Evolutionary conservation across 1,140 invertebrate species (phyloP), one percentile per base, ranked within the genome.

Genomic region (Arctopsyche grandis): DNA sequence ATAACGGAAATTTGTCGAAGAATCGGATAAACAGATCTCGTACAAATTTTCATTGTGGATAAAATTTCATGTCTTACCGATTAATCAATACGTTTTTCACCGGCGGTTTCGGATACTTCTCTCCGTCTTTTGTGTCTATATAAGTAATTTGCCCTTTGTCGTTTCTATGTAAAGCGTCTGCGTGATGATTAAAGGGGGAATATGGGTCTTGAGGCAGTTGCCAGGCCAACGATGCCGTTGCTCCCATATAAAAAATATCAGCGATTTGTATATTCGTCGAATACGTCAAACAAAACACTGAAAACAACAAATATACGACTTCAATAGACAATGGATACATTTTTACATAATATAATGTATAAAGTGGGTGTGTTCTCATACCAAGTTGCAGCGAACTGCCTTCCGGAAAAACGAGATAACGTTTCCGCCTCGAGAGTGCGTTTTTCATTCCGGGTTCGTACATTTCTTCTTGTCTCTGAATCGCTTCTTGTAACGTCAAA

Each of bases 321-420:
- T 26, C 14, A 66, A 66, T 66, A 12, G 5, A 66, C 26, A 60
- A 10, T 19, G 21, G 9, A 9, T 19, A 52, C 12, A 60, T 19
- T 71, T 19, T 24, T 29, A 26, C 14, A 69, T 16, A 29, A 44
- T 19, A 66, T 66, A 24, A 19, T 66, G 12, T 66, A 66, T 22
- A 38, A 7, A 66, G 1, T 43, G 26, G 5, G 21, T 52, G 26
- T 14, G 12, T 26, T 22, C 16, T 7, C 91, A 91, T 84, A 94
- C 93, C 87, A 87, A 94, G 86, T 86, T 92, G 91, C 81, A 94
- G 91, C 75, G 93, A 94, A 81, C 93, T 94, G 69, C 94, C 93
- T 87, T 94, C 93, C 0, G 93, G 93, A 86, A 94, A 95, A 79
- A 93, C 89, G 60, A 95, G 88, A 87, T 94, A 94, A 79, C 94